Conservation (phyloP, 2,113 vertebrate genomes). For the Athene cunicularia region DNA sequence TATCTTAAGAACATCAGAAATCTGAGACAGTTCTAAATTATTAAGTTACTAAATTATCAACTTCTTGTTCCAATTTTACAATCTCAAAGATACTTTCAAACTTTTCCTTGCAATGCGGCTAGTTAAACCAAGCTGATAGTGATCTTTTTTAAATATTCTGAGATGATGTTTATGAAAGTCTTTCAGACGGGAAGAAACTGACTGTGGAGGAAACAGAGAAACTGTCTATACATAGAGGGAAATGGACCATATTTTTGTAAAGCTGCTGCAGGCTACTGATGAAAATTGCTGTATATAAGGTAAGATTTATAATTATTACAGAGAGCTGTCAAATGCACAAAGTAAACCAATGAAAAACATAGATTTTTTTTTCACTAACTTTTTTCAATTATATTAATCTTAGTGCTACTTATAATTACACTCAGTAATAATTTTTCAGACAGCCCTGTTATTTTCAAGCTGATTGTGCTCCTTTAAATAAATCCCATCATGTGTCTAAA, state of each 20-base stretch:
- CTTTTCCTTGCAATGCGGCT: background rate
- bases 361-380: background rate
- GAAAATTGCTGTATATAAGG: background rate
- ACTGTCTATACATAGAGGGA: background rate
- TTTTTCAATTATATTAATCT: background rate
- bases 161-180: background rate
- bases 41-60: slow-evolving; percentile 25
- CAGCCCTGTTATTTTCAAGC: background rate
- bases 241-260: background rate
- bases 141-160: slow-evolving; percentile 1
- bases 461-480: slow-evolving; percentile 30
- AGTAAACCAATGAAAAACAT: background rate
- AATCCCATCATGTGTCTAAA: background rate
- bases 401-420: background rate
- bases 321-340: background rate
- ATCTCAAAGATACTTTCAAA: slow-evolving; percentile 19
- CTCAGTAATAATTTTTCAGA: background rate
- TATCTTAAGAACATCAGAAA: background rate
- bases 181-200: background rate
- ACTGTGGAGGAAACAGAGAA: background rate
- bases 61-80: slow-evolving; percentile 25
- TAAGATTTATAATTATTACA: background rate
- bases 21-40: slow-evolving; percentile 25
- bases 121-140: slow-evolving; percentile 23
- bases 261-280: background rate